A percentile compares a stretch with the other conserved stretches of the same genome.
These are phyloP conservation scores for Seira ritae DNA, from an alignment of 2,888 invertebrate species.

Conservation along the genomic window DNA sequence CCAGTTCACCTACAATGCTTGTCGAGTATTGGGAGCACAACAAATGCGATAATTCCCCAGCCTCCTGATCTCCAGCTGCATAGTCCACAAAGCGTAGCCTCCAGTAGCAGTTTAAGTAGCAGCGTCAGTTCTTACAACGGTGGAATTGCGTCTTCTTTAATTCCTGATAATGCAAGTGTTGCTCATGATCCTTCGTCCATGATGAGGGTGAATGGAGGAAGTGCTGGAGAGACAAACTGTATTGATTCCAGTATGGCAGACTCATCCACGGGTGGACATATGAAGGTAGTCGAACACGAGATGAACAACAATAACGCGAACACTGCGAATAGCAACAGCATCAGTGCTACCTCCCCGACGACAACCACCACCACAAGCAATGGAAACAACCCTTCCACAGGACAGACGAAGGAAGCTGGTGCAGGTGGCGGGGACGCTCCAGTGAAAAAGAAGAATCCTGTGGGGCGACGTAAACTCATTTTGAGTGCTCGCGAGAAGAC, in stretches of 20 bases:
- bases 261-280: constrained; percentile 47
- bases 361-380: constrained; percentile 30
- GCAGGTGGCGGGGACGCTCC: constrained; percentile 48
- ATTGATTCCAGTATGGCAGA: constrained; percentile 57
- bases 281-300: constrained; percentile 46
- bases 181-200: constrained; percentile 58
- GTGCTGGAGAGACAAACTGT: constrained; percentile 44
- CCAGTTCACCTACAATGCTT: constrained; percentile 61
- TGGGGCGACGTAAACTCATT: constrained; percentile 73
- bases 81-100: constrained; percentile 62
- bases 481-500: constrained; percentile 73
- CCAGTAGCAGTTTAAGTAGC: constrained; percentile 59
- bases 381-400: constrained; percentile 25
- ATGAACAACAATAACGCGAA: constrained; percentile 55
- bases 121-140: constrained; percentile 51
- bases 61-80: constrained; percentile 59
- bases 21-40: constrained; percentile 56
- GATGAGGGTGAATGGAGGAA: constrained; percentile 41
- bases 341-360: constrained; percentile 23
- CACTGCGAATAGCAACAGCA: constrained; percentile 26
- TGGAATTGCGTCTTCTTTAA: constrained; percentile 41
- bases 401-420: constrained; percentile 31
- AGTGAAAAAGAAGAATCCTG: constrained; percentile 72
- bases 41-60: constrained; percentile 43
- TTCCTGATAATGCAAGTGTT: constrained; percentile 54